Percentiles rank a stretch among this genome's conserved stretches.
Conservation (phyloP, 1,140 invertebrate species). For the Copidosoma floridanum region DNA sequence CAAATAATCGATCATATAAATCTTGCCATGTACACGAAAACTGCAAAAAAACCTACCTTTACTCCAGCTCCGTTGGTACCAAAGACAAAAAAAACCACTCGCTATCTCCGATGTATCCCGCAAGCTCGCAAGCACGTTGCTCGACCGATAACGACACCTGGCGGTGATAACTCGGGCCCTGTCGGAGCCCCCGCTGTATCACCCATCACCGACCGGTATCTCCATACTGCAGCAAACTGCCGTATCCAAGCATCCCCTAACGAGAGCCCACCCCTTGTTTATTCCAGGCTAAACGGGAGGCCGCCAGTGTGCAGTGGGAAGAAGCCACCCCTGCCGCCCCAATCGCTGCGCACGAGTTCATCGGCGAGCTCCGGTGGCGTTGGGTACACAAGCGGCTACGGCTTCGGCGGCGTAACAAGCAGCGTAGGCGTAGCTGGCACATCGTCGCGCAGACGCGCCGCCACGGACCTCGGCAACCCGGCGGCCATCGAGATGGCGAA, state of each 20-base stretch:
- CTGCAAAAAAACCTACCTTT: too few species aligned
- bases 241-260: too few species aligned
- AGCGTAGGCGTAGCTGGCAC: conserved; percentile 11
- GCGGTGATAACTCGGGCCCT: conserved; percentile 1
- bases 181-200: too few species aligned
- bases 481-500: conserved; percentile 55
- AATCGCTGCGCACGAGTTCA: conserved; percentile 29
- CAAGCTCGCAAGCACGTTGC: too few species aligned
- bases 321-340: conserved; percentile 50
- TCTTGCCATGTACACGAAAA: too few species aligned
- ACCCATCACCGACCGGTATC: too few species aligned
- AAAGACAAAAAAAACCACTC: too few species aligned
- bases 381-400: conserved; percentile 5
- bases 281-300: conserved; percentile 47
- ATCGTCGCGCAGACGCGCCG: conserved; percentile 53
- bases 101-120: too few species aligned
- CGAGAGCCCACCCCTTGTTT: conserved; percentile 14
- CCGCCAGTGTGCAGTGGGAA: conserved; percentile 54
- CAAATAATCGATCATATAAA: too few species aligned
- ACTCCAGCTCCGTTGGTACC: too few species aligned
- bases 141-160: conserved; percentile 26
- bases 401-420: conserved; percentile 11
- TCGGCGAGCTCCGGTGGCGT: background rate
- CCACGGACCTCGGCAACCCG: conserved; percentile 54
- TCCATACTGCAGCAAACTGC: too few species aligned